Percentiles rank a stretch among this genome's conserved stretches.
These are phyloP conservation scores for Cataglyphis livida DNA, from an alignment of 2,888 invertebrate genomes.

Conservation along the genomic window DNA sequence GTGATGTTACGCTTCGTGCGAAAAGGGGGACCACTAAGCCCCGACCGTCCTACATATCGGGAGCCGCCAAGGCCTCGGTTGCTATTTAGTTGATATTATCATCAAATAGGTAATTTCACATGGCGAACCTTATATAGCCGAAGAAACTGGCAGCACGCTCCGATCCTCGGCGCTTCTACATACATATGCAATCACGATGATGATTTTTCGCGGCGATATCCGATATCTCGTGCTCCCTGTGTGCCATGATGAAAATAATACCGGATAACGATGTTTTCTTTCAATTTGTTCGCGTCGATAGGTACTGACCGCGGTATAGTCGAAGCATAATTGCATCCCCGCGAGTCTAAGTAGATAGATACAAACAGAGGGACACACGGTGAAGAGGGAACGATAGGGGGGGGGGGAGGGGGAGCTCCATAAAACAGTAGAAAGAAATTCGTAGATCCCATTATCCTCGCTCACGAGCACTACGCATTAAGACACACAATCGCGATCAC, in stretches of 20 bases:
- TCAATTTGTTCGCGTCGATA: slow-evolving; percentile 69
- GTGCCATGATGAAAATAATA: slow-evolving; percentile 64
- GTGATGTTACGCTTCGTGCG: slow-evolving; percentile 35
- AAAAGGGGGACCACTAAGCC: slow-evolving; percentile 35
- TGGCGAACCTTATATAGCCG: slow-evolving; percentile 45
- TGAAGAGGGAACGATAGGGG: too few relatives aligned
- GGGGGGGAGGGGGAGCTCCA: too few relatives aligned
- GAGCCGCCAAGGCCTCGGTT: slow-evolving; percentile 25
- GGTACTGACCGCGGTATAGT: slow-evolving; percentile 38
- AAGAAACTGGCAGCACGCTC: slow-evolving; percentile 19
- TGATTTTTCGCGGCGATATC: slow-evolving; percentile 56
- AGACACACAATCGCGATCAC: slow-evolving; percentile 69
- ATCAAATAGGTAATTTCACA: slow-evolving; percentile 52
- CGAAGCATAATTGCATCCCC: slow-evolving; percentile 56
- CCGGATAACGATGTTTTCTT: slow-evolving; percentile 72
- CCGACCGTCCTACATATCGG: slow-evolving; percentile 24
- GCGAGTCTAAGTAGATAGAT: slow-evolving; percentile 6
- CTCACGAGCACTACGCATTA: slow-evolving; percentile 64
- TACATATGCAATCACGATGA: slow-evolving; percentile 54
- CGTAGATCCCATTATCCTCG: slow-evolving; percentile 74
- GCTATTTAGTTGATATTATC: slow-evolving; percentile 60
- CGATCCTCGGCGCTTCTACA: slow-evolving; percentile 39
- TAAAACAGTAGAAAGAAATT: slow-evolving; percentile 72
- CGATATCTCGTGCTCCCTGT: slow-evolving; percentile 15
- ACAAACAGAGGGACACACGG: not conserved